Evolutionary conservation across 2,888 invertebrate genomes (phyloP).

Genomic region (Coleophora deauratella): DNA sequence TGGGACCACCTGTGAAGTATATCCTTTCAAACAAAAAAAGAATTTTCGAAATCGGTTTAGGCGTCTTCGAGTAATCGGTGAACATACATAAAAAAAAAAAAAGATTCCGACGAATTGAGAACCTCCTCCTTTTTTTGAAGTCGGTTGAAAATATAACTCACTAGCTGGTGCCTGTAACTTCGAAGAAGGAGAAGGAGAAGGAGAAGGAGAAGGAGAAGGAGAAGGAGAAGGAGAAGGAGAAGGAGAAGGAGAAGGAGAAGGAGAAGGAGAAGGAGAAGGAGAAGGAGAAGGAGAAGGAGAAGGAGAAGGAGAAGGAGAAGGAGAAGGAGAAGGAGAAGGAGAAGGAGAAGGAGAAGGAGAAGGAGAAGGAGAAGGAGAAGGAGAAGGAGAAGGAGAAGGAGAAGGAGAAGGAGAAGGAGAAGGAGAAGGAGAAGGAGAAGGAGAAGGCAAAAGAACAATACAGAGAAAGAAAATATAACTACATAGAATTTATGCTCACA

Average conservation of each 20-base stretch:
- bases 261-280: constrained; percentile 6
- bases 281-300: constrained; percentile 8
- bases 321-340: constrained; percentile 8
- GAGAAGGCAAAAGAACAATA: not conserved
- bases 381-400: constrained; percentile 8
- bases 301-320: constrained; percentile 8
- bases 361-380: constrained; percentile 7
- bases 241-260: not conserved
- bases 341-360: constrained; percentile 9
- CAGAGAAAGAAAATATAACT: no score
- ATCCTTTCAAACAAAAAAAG: no score
- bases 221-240: constrained; percentile 1
- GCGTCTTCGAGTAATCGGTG: no score
- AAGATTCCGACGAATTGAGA: no score
- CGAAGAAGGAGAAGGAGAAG: constrained; percentile 3
- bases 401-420: constrained; percentile 9
- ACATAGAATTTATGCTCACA: no score
- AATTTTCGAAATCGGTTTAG: no score
- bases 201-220: constrained; percentile 3
- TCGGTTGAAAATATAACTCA: no score
- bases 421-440: constrained; percentile 8
- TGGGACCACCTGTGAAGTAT: no score
- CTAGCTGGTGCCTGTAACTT: no score
- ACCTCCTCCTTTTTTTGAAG: no score
- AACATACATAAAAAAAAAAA: no score